phyloP scores from a whole-genome alignment of 2,797 vertebrate genomes.

The Pipistrellus pipistrellus region DNA sequence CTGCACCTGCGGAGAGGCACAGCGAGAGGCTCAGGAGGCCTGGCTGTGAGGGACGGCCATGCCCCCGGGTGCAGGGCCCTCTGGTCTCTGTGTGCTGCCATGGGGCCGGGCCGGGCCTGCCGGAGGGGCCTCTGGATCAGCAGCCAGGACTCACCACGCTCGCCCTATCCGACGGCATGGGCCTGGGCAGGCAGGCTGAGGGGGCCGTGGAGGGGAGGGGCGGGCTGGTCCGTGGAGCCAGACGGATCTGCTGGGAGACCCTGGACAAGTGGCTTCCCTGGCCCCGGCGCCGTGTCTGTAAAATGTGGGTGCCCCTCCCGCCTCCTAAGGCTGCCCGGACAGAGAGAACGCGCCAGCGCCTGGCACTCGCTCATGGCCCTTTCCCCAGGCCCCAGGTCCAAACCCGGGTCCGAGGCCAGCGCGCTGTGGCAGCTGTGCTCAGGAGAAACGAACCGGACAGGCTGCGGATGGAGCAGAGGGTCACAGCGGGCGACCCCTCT shows the following conservation, averaged over 20 bases:
- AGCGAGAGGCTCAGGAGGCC: not conserved
- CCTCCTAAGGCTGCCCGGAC: fast-evolving
- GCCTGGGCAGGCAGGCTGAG: not conserved
- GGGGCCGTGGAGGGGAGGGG: not conserved
- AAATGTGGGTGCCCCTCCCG: fast-evolving
- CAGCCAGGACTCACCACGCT: fast-evolving
- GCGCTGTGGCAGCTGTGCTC: fast-evolving
- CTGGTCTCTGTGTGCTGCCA: not conserved
- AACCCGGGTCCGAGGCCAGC: fast-evolving
- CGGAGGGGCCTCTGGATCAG: not conserved
- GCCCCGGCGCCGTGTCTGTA: not conserved
- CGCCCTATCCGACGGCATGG: not conserved
- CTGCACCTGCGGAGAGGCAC: slow-evolving; percentile 91
- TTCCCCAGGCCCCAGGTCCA: not conserved
- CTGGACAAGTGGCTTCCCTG: not conserved
- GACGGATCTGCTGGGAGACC: not conserved
- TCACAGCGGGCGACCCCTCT: fast-evolving
- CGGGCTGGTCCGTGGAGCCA: not conserved
- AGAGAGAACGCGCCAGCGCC: not conserved
- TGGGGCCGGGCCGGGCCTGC: fast-evolving
- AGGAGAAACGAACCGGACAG: fast-evolving
- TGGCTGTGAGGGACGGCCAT: not conserved
- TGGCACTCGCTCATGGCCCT: not conserved
- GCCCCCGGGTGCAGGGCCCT: not conserved
- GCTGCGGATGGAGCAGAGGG: fast-evolving